Evolutionary conservation across 2,797 vertebrate species (phyloP), one percentile per base, ranked within the genome.

Genomic region (Dromococcyx pavoninus): DNA sequence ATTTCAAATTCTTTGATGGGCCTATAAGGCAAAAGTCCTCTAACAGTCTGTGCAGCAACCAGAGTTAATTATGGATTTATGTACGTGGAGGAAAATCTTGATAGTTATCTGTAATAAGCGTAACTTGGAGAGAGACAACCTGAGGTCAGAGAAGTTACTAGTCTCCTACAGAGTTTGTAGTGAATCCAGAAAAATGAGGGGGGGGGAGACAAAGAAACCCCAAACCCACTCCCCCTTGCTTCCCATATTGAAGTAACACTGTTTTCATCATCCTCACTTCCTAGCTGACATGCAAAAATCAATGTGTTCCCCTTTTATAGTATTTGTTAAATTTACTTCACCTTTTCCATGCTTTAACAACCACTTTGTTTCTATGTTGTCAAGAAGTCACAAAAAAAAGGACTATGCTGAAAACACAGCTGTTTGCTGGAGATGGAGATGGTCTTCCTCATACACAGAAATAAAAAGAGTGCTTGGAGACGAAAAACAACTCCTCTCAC

Each of bases 11-110:
- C 88, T 95, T 94, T 94, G 83, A 95, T 64, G 32, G 64, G 43
- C 13, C 70, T 69, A 0, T 64, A 69, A 93, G 77, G 60, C 91
- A 93, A 54, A 81, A 91, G 73, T 78, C 62, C 56, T 70, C 56
- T 81, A 90, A 75, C 51, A 91, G 54, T 62, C 66, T 91, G 43
- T 57, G 88, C 67, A 87, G 48, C 64, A 91, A 83, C 3, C 56
- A 94, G 83, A 90, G 51, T 82, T 94, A 95, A 91, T 85, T 95
- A 91, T n/a, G 56, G 83, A 90, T 91, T 91, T 91, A 78, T 76
- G 54, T 10, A 87, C 23, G 67, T 32, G 67, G 39, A 88, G 67
- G 86, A 91, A 93, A 91, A 80, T 32, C 64, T 93, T 84, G 64
- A 88, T 81, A 94, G 67, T 76, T 90, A 87, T 94, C 86, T 87